Percentiles rank a stretch among this genome's conserved stretches.
Conservation (phyloP, 2,888 invertebrate genomes). For the Gonocerus acuteangulatus region DNA sequence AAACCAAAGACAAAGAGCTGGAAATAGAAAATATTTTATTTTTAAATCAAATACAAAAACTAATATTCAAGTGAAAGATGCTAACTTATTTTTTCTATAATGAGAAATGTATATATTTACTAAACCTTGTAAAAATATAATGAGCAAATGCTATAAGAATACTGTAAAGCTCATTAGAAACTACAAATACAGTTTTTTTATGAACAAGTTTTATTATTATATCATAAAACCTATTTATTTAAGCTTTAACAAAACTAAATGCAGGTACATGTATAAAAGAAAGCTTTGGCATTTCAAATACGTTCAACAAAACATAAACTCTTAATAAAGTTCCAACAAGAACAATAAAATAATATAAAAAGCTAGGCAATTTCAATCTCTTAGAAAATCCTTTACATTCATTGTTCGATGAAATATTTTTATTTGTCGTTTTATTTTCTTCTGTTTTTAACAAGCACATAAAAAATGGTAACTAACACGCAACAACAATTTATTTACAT, state of each 20-base stretch:
- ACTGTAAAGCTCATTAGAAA: conserved; percentile 18
- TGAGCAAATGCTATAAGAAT: conserved; percentile 13
- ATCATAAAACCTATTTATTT: background rate
- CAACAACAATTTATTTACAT: conserved; percentile 5
- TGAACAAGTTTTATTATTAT: background rate
- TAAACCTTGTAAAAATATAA: conserved; percentile 18
- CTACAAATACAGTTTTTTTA: conserved; percentile 11
- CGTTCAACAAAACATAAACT: background rate
- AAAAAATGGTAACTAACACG: conserved; percentile 9
- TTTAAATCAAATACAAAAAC: background rate
- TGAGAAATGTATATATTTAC: conserved; percentile 12
- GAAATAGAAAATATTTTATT: no score
- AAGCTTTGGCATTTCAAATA: background rate
- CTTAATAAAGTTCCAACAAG: background rate
- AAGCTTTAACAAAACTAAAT: background rate
- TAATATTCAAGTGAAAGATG: background rate
- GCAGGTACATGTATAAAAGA: background rate
- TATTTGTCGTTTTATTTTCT: background rate
- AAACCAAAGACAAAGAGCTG: no score
- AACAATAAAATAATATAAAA: background rate
- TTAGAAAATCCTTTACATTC: no score
- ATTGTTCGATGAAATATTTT: no score
- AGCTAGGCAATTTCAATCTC: conserved; percentile 18
- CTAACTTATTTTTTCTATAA: background rate
- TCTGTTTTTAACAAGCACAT: conserved; percentile 10